These are phyloP conservation scores for Chelidonichthys spinosus DNA, from an alignment of 2,797 vertebrate species.

Conservation along the genomic window DNA sequence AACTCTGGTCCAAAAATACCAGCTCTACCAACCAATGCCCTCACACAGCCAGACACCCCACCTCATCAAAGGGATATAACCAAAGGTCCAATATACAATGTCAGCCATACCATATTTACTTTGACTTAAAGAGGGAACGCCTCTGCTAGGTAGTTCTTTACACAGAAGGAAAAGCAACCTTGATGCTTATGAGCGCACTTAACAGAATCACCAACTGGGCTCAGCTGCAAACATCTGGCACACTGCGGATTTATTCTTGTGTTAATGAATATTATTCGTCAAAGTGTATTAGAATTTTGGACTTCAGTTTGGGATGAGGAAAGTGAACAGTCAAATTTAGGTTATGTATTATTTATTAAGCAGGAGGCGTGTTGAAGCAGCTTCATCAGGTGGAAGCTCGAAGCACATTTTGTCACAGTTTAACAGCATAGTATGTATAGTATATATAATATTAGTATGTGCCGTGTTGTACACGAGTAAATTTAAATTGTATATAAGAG, in stretches of 20 bases:
- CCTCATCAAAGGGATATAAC: constrained; percentile 16
- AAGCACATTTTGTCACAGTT: neutral
- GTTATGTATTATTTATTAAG: neutral
- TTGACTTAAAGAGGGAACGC: neutral
- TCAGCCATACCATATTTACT: constrained; percentile 13
- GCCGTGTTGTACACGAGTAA: neutral
- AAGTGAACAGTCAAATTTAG: neutral
- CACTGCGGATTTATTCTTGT: constrained; percentile 38
- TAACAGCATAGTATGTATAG: neutral
- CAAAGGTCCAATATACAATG: constrained; percentile 8
- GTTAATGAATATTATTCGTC: constrained; percentile 38
- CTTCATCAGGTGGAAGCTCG: neutral
- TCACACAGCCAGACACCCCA: constrained; percentile 28
- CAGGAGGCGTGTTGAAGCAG: neutral
- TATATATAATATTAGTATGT: neutral
- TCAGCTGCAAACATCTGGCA: constrained; percentile 50
- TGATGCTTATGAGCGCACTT: constrained; percentile 7
- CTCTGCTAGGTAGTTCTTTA: neutral
- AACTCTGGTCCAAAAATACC: constrained; percentile 73
- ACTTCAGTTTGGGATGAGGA: neutral
- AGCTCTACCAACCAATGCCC: constrained; percentile 52
- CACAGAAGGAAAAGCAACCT: neutral
- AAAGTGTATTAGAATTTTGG: constrained; percentile 1
- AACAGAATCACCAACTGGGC: constrained; percentile 13
- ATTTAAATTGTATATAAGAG: neutral